Evolutionary conservation across 2,888 invertebrate species (phyloP).

Genomic region (Acleris literana): DNA sequence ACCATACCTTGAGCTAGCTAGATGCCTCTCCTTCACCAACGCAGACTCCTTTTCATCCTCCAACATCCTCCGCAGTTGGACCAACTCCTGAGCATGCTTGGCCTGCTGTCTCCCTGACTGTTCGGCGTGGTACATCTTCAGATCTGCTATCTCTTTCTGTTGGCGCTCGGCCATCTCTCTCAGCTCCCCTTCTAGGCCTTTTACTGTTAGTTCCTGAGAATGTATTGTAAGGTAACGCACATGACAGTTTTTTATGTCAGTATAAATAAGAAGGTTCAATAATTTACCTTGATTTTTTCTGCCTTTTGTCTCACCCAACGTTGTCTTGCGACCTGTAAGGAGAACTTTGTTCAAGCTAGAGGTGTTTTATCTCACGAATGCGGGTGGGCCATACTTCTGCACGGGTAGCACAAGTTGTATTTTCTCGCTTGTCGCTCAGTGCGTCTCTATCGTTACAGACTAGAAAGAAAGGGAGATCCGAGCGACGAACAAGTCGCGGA

Average conservation of each 20-base stretch:
- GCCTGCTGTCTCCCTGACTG: conserved; percentile 67
- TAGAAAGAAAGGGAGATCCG: no score
- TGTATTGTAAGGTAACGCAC: background rate
- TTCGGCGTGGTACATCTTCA: conserved; percentile 75
- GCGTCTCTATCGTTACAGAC: no score
- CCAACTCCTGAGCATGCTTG: conserved; percentile 70
- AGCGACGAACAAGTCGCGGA: no score
- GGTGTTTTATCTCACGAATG: no score
- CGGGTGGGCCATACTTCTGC: no score
- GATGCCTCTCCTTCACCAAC: conserved; percentile 71
- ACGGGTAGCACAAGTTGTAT: no score
- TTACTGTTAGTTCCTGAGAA: conserved; percentile 90
- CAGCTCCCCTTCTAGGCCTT: conserved; percentile 93
- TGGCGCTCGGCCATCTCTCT: conserved; percentile 90
- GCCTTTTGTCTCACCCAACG: conserved; percentile 93
- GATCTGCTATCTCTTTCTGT: conserved; percentile 84
- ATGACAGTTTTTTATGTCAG: no score
- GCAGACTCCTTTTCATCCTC: conserved; percentile 73
- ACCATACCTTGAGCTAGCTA: conserved; percentile 69
- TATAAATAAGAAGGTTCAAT: background rate
- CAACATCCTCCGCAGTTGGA: conserved; percentile 82
- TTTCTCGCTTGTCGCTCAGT: no score
- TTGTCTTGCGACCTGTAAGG: conserved; percentile 80
- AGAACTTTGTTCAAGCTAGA: background rate
- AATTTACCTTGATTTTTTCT: conserved; percentile 90